Base-by-base conservation (phyloP, 2,797 vertebrate genomes). In the Cyclopterus lumpus region DNA sequence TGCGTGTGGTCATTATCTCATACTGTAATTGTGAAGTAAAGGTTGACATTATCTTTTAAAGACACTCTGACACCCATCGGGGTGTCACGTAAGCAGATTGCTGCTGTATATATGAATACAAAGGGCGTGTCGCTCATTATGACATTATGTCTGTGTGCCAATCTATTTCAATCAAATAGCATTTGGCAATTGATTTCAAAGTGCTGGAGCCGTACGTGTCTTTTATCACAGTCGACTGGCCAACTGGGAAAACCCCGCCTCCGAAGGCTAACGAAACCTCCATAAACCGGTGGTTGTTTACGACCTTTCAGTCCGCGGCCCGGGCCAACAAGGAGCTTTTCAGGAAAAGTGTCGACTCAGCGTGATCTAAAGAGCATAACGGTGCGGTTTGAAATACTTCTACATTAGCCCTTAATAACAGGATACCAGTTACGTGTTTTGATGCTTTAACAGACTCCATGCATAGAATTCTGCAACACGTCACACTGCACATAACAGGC, bases 391-490 rank as follows among this genome's bases (percentile, higher is more conserved):
- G 26, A 85, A 86, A 86, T 53, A 89, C 84, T 48, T 79, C 78
- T 44, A 72, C 53, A 54, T 87, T 61, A 93, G 92, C 92, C 92
- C 91, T 93, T 93, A 67, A 82, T 51, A 83, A 81, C 77, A 82
- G 83, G 81, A 88, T 75, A 80, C 77, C 73, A 75, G 79, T 82
- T 82, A 83, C 53, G 38, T 79, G 80, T 87, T 81, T 83, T 72
- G 88, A 91, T 88, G 89, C 83, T 78, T 80, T 3, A 62, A 89
- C 83, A 89, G 87, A 92, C 81, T 88, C 83, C 90, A 93, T 93
- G 93, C 92, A 92, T 89, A 91, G 90, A 91, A 84, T 81, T 91
- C 86, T 86, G 88, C 81, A 81, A 90, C 73, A 81, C 78, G 80
- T 88, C 85, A 91, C 90, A 91, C 90, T 73, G 85, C 83, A 91